phyloP scores from a whole-genome alignment of 2,888 invertebrate genomes.

The Andrena minutula region DNA sequence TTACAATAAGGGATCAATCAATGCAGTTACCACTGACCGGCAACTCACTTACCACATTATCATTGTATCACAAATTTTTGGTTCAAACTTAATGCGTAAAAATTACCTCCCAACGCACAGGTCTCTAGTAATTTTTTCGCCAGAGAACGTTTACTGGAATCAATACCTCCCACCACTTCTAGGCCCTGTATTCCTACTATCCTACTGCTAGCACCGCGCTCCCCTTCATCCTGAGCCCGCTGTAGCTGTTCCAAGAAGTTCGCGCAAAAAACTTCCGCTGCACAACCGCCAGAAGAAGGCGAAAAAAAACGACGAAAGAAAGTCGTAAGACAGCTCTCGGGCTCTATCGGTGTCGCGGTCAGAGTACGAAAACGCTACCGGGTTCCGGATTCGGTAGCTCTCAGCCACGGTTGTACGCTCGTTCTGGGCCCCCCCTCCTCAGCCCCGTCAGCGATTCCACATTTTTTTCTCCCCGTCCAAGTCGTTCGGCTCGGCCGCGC shows the following conservation, averaged over 20 bases:
- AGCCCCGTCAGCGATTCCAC: constrained; percentile 40
- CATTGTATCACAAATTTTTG: no score
- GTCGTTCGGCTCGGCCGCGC: constrained; percentile 48
- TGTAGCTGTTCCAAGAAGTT: constrained; percentile 36
- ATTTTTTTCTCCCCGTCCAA: constrained; percentile 41
- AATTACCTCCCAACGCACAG: no score
- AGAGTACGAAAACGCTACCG: constrained; percentile 56
- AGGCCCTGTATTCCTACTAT: no score
- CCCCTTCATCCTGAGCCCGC: constrained; percentile 11
- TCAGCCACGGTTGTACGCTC: constrained; percentile 28
- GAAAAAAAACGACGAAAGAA: constrained; percentile 8
- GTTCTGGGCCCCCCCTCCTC: constrained; percentile 13
- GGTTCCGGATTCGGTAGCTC: constrained; percentile 58
- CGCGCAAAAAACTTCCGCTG: constrained; percentile 32
- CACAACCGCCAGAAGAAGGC: constrained; percentile 26
- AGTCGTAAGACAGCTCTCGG: constrained; percentile 33
- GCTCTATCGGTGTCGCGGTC: constrained; percentile 40
- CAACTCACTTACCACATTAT: no score
- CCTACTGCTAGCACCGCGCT: background rate
- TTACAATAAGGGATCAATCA: no score
- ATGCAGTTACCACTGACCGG: no score
- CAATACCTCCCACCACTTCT: background rate
- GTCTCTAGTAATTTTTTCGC: no score
- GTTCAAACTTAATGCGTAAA: no score
- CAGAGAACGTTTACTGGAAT: background rate